These are phyloP conservation scores for Hirtodrosophila histrioides DNA, from an alignment of 2,888 invertebrate species.

Conservation along the genomic window DNA sequence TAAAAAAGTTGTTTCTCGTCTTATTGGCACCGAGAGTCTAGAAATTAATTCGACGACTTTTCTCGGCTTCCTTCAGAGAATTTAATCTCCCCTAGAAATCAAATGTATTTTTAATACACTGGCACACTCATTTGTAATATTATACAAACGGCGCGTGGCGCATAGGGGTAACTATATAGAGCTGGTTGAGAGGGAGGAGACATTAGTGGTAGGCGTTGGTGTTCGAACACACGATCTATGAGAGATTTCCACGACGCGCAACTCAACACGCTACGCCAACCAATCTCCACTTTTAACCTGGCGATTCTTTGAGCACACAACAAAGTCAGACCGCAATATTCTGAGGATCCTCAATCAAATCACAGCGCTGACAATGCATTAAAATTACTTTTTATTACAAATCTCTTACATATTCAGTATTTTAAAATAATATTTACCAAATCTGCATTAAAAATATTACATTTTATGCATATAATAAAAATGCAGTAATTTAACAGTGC, in stretches of 20 bases:
- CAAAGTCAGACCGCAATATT: too few species aligned
- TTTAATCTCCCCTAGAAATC: conserved; percentile 46
- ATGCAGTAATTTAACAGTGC: too few species aligned
- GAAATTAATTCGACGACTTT: conserved; percentile 54
- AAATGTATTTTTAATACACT: conserved; percentile 40
- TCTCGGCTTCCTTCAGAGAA: conserved; percentile 63
- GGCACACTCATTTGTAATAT: conserved; percentile 51
- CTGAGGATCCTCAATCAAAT: too few species aligned
- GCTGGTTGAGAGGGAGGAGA: too few species aligned
- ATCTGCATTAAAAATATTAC: too few species aligned
- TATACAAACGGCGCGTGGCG: conserved; percentile 58
- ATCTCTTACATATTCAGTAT: too few species aligned
- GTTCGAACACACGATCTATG: conserved; percentile 2
- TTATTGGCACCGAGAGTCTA: conserved; percentile 62
- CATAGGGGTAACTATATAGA: conserved; percentile 20
- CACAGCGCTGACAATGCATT: too few species aligned
- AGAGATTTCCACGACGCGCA: not conserved
- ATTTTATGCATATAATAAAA: not conserved
- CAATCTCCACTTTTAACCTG: too few species aligned
- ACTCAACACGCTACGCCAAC: conserved; percentile 16
- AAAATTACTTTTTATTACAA: too few species aligned
- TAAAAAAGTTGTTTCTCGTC: conserved; percentile 49
- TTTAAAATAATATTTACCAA: too few species aligned
- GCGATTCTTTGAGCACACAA: too few species aligned
- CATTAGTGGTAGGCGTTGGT: too few species aligned